Conservation (phyloP, 2,113 vertebrate species). For the Riparia riparia region DNA sequence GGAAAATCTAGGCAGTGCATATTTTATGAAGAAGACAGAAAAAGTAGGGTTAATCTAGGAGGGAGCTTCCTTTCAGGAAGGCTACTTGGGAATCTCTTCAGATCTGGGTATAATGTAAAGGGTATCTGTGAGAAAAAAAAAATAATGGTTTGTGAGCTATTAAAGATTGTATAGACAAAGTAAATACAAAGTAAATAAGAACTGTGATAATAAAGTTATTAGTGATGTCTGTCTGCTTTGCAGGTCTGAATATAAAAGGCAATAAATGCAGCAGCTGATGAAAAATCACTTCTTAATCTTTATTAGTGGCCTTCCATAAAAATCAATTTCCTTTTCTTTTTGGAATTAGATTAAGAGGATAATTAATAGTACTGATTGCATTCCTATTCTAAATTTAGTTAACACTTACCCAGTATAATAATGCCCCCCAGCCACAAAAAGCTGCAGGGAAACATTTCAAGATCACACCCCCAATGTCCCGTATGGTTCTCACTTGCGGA, state of each 20-base stretch:
- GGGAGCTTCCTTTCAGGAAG: not conserved
- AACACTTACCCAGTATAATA: not conserved
- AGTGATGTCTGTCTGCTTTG: not conserved
- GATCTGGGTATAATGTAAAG: not conserved
- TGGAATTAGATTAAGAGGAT: not conserved
- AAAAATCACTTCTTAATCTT: not conserved
- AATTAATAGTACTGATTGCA: not conserved
- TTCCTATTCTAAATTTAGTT: not conserved
- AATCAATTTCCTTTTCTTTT: conserved; percentile 41
- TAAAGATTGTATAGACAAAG: not conserved
- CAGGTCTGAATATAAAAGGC: not conserved
- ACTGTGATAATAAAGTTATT: not conserved
- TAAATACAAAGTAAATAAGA: conserved; percentile 3
- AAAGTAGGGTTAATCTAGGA: not conserved
- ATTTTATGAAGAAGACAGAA: not conserved
- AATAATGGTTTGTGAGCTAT: not conserved
- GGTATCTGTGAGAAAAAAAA: not conserved
- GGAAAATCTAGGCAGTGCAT: not conserved
- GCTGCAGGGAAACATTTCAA: not conserved
- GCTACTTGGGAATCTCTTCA: not conserved
- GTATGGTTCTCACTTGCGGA: not conserved
- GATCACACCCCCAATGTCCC: not conserved
- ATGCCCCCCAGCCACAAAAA: not conserved
- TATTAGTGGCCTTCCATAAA: not conserved
- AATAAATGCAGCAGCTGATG: not conserved